Evolutionary conservation across 1,140 invertebrate species (phyloP), one percentile per base, ranked within the genome.

Genomic region (Ceratina australensis): DNA sequence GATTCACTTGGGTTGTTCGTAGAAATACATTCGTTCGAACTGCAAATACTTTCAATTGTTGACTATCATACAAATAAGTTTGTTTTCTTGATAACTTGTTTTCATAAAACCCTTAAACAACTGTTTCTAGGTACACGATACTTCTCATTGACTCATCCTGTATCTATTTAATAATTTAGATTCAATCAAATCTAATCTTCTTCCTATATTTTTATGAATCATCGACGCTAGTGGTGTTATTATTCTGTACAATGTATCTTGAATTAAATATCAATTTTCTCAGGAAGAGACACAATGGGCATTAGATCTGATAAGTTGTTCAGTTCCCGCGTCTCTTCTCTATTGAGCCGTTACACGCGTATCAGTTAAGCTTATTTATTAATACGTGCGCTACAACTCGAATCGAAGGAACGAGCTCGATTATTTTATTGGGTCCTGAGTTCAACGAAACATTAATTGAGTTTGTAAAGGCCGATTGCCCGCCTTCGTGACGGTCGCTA

Each of bases 381-480:
- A 49, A 67, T 47, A 33, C 56, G 56, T 42, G 22, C 26, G 13
- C n/a, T 33, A 50, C 26, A 18, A 18, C 18, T n/a, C 52, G 15
- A n/a, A 33, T 50, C n/a, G 50, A n/a, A n/a, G 65, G 60, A 68
- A 10, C 15, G 24, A 47, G 24, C 42, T 26, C 8, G 24, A 12
- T 50, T 59, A 54, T 52, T 68, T 49, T 50, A 68, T 75, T 42
- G 22, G n/a, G 3, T 42, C 13, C 0, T 3, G n/a, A n/a, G 56
- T 69, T 69, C 64, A 76, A 76, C 24, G 73, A 4, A 69, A 60
- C 56, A 22, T 76, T 50, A 76, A 76, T 76, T 42, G 47, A 60
- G 33, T 67, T 59, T 28, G 8, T 13, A 13, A 13, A 1, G 28
- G 13, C 3, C 33, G 22, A 65, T 57, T 63, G 28, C 16, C 7